Conservation (phyloP, 2,113 vertebrate species). For the Urocitellus parryii region DNA sequence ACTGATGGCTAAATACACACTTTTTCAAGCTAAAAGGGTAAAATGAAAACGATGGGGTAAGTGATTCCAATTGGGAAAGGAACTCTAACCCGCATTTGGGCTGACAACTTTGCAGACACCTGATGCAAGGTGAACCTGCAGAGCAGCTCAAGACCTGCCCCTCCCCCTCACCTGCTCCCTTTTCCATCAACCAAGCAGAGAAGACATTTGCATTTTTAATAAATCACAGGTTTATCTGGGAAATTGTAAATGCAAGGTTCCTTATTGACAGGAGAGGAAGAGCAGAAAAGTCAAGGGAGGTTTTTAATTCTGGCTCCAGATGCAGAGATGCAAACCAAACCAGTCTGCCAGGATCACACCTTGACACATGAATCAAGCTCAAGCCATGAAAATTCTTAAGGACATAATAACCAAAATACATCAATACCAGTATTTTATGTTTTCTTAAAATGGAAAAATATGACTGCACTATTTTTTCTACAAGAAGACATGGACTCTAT, state of each 20-base stretch:
- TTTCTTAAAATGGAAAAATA: not conserved
- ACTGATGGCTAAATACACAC: slow-evolving; percentile 90
- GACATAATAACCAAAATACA: not conserved
- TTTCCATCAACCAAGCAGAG: not conserved
- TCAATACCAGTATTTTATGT: not conserved
- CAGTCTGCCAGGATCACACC: not conserved
- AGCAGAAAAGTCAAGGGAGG: not conserved
- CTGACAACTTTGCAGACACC: slow-evolving; percentile 78
- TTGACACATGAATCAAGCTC: not conserved
- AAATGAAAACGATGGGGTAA: slow-evolving; percentile 83
- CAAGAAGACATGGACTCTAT: not conserved
- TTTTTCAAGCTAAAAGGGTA: slow-evolving; percentile 87
- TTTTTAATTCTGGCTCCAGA: slow-evolving; percentile 37
- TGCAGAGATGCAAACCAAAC: not conserved
- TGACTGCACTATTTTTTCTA: not conserved
- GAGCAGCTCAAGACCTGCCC: not conserved
- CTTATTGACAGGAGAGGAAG: not conserved
- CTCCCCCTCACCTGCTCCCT: not conserved
- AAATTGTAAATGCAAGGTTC: slow-evolving; percentile 47
- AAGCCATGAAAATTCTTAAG: not conserved
- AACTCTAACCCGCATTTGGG: slow-evolving; percentile 49
- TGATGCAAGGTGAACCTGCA: slow-evolving; percentile 78
- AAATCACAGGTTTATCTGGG: not conserved
- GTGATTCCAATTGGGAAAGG: slow-evolving; percentile 79
- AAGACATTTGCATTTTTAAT: slow-evolving; percentile 32